These are phyloP conservation scores for Campaea margaritaria DNA, from an alignment of 2,888 invertebrate genomes.

Conservation along the genomic window DNA sequence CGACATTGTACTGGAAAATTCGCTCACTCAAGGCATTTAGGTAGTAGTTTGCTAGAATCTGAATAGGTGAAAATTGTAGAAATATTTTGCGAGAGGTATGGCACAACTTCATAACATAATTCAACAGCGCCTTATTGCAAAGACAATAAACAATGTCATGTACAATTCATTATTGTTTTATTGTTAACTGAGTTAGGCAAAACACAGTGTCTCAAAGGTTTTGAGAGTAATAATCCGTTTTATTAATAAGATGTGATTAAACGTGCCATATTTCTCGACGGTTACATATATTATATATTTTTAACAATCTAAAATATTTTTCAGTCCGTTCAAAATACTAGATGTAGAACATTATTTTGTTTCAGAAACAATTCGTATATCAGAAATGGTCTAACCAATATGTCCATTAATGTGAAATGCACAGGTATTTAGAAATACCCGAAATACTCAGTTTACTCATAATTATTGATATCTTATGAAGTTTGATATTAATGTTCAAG, in stretches of 20 bases:
- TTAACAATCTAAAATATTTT: constrained; percentile 8
- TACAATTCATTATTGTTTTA: no score
- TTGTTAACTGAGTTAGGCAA: no score
- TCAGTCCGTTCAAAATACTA: not conserved
- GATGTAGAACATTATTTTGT: constrained; percentile 6
- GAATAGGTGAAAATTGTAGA: not conserved
- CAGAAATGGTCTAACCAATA: constrained; percentile 12
- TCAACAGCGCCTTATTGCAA: no score
- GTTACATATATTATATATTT: not conserved
- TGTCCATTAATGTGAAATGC: constrained; percentile 24
- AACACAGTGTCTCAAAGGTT: no score
- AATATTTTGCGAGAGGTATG: not conserved
- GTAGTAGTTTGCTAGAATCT: not conserved
- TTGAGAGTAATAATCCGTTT: no score
- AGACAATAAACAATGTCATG: no score
- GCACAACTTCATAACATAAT: not conserved
- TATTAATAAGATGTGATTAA: no score
- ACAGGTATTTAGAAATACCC: constrained; percentile 30
- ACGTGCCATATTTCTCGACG: constrained; percentile 3
- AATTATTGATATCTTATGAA: constrained; percentile 50
- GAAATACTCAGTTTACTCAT: constrained; percentile 53
- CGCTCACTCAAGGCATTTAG: constrained; percentile 88
- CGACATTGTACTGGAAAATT: constrained; percentile 94
- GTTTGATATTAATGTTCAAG: constrained; percentile 64
- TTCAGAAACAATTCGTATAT: constrained; percentile 3